These are phyloP conservation scores for Ceratitis capitata DNA, from an alignment of 1,140 invertebrate genomes.

Conservation along the genomic window DNA sequence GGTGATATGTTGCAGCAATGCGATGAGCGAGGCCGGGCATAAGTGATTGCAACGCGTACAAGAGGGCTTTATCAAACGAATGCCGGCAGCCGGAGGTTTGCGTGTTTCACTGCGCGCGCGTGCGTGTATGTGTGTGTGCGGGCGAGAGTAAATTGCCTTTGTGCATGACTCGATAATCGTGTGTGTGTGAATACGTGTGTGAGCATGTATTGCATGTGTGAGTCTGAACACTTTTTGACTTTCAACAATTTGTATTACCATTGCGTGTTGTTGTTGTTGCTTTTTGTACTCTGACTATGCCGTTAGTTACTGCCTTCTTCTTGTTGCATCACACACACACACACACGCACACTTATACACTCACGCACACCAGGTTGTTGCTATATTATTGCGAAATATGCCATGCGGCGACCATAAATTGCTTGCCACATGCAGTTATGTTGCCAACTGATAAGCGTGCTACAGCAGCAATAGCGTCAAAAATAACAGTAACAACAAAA, in stretches of 20 bases:
- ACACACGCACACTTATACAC: neutral
- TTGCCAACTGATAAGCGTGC: constrained; percentile 13
- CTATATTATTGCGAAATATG: neutral
- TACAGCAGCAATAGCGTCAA: neutral
- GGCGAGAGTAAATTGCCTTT: neutral
- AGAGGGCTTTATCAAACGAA: neutral
- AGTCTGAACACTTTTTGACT: constrained; percentile 14
- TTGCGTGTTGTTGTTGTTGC: neutral
- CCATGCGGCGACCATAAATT: constrained; percentile 7
- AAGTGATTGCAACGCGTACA: neutral
- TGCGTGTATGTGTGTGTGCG: neutral
- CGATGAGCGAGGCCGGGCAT: neutral
- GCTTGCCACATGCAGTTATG: constrained; percentile 1
- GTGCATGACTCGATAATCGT: neutral
- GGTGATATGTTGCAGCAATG: neutral
- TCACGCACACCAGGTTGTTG: neutral
- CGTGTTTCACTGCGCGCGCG: too few relatives aligned
- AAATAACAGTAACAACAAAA: neutral
- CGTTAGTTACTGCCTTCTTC: neutral
- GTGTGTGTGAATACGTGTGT: neutral
- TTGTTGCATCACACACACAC: neutral
- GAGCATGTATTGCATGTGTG: too few relatives aligned
- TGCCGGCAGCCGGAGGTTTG: neutral
- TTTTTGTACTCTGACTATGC: too few relatives aligned
- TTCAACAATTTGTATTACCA: constrained; percentile 1